phyloP scores from a whole-genome alignment of 1,140 invertebrate species.

The Ladona fulva region DNA sequence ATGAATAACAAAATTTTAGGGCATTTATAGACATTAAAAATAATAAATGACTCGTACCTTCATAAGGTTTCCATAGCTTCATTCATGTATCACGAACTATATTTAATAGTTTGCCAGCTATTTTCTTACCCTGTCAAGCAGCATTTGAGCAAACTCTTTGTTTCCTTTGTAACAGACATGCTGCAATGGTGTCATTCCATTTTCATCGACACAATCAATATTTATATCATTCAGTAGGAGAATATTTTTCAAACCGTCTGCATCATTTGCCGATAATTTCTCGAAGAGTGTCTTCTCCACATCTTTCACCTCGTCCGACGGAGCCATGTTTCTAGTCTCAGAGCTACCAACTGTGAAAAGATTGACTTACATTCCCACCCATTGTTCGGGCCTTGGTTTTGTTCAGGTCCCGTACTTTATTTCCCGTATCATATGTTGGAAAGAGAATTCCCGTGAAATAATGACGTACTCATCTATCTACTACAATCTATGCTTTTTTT shows the following conservation, averaged over 20 bases:
- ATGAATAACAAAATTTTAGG: slow-evolving; percentile 22
- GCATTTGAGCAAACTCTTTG: slow-evolving; percentile 75
- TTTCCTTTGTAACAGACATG: slow-evolving; percentile 93
- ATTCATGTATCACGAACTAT: neutral
- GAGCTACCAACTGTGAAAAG: neutral
- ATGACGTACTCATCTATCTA: too few species aligned
- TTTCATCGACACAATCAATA: slow-evolving; percentile 62
- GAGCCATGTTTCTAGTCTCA: neutral
- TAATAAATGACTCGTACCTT: neutral
- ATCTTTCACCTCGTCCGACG: neutral
- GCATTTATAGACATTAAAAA: too few species aligned
- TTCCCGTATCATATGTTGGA: too few species aligned
- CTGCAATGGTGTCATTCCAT: slow-evolving; percentile 90
- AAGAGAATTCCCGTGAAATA: too few species aligned
- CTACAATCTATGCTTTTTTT: too few species aligned
- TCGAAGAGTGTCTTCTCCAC: slow-evolving; percentile 23
- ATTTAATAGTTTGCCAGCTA: neutral
- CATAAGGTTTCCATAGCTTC: neutral
- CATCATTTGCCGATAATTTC: slow-evolving; percentile 58
- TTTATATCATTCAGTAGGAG: slow-evolving; percentile 53
- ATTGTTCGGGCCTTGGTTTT: too few species aligned
- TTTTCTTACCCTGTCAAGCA: slow-evolving; percentile 71
- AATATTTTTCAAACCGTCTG: slow-evolving; percentile 53
- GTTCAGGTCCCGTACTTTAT: too few species aligned
- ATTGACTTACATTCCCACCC: too few species aligned